Evolutionary conservation across 2,113 vertebrate genomes (phyloP), one percentile per base, ranked within the genome.

Genomic region (Rostratula benghalensis): DNA sequence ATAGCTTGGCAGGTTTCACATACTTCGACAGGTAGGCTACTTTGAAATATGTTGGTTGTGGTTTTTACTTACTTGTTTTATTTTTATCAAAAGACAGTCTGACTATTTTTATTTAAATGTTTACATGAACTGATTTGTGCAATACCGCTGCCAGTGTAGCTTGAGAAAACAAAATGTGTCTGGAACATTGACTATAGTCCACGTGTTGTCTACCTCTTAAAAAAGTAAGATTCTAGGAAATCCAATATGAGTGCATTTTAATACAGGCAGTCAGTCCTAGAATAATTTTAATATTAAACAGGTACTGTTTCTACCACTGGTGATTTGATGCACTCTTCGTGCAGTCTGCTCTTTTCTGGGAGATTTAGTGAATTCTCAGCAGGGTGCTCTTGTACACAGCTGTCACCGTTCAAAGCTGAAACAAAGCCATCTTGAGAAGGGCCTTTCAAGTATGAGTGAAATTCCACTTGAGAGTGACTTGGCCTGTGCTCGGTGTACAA

Each of bases 381-480:
- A 79, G 98, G 98, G 93, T 98, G 98, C 71, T 99, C 98, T 10
- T 98, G 97, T 53, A 98, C 93, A 67, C 92, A 92, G 97, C 98
- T 96, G 51, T 98, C 97, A 19, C 98, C 98, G 80, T 98, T 98
- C 97, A 98, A 77, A 37, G 98, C n/a, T 68, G 98, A 97, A 91
- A 98, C 98, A 96, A 98, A 99, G 79, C 98, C 98, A 91, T 98
- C 98, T 96, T 98, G 98, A 69, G 97, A 98, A 95, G 99, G 98
- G 96, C 98, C 98, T 98, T 99, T 99, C 97, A 99, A 98, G 98
- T 98, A 99, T 51, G 99, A 99, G 85, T 99, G 98, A 97, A 99
- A 99, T 96, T 99, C 98, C 91, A 98, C 98, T 97, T 98, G 99
- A 13, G 98, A 97, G 89, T 98, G 98, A 20, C 77, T 96, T n/a